These are phyloP conservation scores for Megaptera novaeangliae DNA, from an alignment of 2,113 vertebrate genomes.

Conservation along the genomic window DNA sequence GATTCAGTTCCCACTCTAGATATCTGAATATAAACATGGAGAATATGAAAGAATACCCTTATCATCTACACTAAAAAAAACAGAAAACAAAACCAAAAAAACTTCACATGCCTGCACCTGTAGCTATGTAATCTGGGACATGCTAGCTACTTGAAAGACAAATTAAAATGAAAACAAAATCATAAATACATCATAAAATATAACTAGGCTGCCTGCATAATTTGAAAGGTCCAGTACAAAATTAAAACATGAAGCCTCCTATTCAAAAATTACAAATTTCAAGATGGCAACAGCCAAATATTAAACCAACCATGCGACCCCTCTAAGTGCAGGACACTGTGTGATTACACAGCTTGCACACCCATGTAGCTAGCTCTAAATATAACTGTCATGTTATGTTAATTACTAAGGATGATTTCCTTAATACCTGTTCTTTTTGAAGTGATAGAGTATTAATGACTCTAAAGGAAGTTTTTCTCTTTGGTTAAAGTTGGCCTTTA, in stretches of 20 bases:
- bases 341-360: not conserved
- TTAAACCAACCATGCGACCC: not conserved
- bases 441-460: not conserved
- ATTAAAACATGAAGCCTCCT: not conserved
- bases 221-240: not conserved
- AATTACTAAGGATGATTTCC: not conserved
- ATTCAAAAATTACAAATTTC: not conserved
- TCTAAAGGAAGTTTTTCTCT: not conserved
- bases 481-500: not conserved
- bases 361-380: not conserved
- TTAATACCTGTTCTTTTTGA: not conserved
- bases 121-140: not conserved
- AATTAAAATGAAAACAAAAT: not conserved
- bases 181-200: not conserved
- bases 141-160: not conserved
- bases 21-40: not conserved
- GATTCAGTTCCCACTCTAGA: not conserved
- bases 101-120: accelerated
- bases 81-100: not conserved
- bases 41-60: not conserved
- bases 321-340: accelerated
- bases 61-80: not conserved
- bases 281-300: not conserved
- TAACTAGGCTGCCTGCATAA: not conserved
- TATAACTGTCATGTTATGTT: not conserved